phyloP scores from a whole-genome alignment of 2,113 vertebrate species.

The Chamaetylas fuelleborni region DNA sequence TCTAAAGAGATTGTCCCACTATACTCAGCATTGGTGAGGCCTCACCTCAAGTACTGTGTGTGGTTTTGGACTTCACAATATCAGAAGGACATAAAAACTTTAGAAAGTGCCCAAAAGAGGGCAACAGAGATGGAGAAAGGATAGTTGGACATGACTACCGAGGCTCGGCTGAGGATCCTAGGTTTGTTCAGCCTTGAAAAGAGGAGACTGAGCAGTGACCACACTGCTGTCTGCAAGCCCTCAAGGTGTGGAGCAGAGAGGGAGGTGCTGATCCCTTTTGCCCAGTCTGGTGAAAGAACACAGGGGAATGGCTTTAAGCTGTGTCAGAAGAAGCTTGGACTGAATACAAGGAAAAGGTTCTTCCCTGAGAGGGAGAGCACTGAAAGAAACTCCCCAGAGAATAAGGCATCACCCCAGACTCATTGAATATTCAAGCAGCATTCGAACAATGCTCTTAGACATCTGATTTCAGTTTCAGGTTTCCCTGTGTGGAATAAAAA shows the following conservation, averaged over 20 bases:
- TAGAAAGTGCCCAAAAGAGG: neutral
- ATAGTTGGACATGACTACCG: neutral
- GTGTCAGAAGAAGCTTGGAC: neutral
- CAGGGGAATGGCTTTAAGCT: neutral
- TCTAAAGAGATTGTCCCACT: neutral
- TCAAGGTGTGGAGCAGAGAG: neutral
- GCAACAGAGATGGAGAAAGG: neutral
- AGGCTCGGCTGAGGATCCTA: neutral
- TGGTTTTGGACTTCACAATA: neutral
- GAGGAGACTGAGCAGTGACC: neutral
- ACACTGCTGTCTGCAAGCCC: neutral
- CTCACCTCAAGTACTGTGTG: neutral
- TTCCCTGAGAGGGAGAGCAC: neutral
- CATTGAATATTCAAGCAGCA: neutral
- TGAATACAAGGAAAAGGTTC: neutral
- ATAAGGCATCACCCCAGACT: rapidly evolving
- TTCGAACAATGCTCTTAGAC: neutral
- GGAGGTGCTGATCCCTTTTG: neutral
- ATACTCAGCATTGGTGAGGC: neutral
- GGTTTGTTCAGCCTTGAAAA: neutral
- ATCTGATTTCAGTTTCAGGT: neutral
- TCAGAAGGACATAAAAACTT: neutral
- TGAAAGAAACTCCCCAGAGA: neutral
- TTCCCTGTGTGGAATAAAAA: neutral
- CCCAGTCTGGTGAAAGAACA: neutral